Evolutionary conservation across 2,888 invertebrate species (phyloP).

Genomic region (Sinhomidia bicolor): DNA sequence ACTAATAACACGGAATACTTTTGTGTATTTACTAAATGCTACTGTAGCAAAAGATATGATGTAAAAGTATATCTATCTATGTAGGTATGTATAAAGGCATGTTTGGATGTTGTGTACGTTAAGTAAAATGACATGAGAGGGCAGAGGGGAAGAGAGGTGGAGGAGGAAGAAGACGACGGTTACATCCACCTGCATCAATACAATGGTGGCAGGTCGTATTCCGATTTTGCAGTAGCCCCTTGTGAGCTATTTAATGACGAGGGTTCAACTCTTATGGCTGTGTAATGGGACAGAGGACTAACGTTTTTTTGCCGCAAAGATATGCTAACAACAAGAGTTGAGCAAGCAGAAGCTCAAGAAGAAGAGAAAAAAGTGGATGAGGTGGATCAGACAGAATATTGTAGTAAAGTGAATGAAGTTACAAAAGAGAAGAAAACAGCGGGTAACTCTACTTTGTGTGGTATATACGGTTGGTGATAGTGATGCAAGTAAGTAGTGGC

Average conservation of each 20-base stretch:
- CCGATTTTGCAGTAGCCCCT: slow-evolving; percentile 79
- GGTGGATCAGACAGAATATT: slow-evolving; percentile 26
- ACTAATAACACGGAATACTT: slow-evolving; percentile 17
- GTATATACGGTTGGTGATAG: neutral
- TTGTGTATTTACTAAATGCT: slow-evolving; percentile 7
- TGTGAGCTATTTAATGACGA: slow-evolving; percentile 79
- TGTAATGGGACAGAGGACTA: slow-evolving; percentile 57
- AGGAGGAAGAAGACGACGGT: slow-evolving; percentile 38
- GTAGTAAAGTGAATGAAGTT: slow-evolving; percentile 1
- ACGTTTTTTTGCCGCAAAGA: slow-evolving; percentile 8
- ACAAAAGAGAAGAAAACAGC: slow-evolving; percentile 52
- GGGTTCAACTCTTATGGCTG: slow-evolving; percentile 72
- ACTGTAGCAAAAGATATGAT: neutral
- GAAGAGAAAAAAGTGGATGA: slow-evolving; percentile 38
- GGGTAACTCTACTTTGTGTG: slow-evolving; percentile 43
- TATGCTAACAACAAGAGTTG: slow-evolving; percentile 40
- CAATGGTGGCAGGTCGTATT: slow-evolving; percentile 65
- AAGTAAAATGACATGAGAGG: slow-evolving; percentile 3
- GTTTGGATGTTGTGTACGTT: neutral
- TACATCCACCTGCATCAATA: slow-evolving; percentile 38
- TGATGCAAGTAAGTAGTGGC: neutral
- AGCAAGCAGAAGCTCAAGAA: slow-evolving; percentile 24
- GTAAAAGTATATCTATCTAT: neutral
- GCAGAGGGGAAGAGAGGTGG: slow-evolving; percentile 39
- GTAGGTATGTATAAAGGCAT: neutral